A percentile compares a stretch with the other conserved stretches of the same genome.
These are phyloP conservation scores for Lepilemur ruficaudatus DNA, from an alignment of 2,797 vertebrate species.

Conservation along the genomic window DNA sequence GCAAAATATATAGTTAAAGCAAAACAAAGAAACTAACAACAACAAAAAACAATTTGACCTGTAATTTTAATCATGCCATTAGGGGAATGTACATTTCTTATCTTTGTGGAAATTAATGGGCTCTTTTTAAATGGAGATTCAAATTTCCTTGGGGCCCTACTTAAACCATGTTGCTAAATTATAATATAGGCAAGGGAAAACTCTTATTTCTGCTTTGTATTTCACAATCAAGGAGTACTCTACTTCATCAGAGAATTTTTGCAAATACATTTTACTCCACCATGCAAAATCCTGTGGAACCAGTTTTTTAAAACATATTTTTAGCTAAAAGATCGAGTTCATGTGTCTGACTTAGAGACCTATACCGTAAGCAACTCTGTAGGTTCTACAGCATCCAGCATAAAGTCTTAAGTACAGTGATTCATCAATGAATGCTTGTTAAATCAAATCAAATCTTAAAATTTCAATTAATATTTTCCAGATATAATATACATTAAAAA, in stretches of 20 bases:
- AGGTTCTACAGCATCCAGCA: background rate
- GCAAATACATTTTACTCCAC: background rate
- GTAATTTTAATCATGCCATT: slow-evolving; percentile 28
- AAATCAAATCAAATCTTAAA: background rate
- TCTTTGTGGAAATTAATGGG: background rate
- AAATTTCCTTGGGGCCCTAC: background rate
- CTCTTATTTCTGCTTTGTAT: slow-evolving; percentile 2
- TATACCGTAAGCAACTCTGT: background rate
- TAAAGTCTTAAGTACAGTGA: background rate
- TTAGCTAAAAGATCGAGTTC: background rate
- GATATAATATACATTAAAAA: background rate
- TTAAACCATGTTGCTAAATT: background rate
- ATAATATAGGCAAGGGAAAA: background rate
- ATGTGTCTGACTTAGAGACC: background rate
- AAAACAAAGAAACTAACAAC: slow-evolving; percentile 33
- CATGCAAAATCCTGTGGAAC: background rate
- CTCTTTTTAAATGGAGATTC: background rate
- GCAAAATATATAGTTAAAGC: slow-evolving; percentile 1
- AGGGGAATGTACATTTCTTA: background rate
- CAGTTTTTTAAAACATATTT: background rate
- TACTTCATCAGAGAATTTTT: slow-evolving; percentile 34
- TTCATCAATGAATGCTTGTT: background rate
- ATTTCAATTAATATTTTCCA: background rate
- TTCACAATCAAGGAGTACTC: slow-evolving; percentile 37
- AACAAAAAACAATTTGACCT: background rate